These are phyloP conservation scores for Brachionus rotundiformis DNA, from an alignment of 1,140 invertebrate genomes.

Conservation along the genomic window DNA sequence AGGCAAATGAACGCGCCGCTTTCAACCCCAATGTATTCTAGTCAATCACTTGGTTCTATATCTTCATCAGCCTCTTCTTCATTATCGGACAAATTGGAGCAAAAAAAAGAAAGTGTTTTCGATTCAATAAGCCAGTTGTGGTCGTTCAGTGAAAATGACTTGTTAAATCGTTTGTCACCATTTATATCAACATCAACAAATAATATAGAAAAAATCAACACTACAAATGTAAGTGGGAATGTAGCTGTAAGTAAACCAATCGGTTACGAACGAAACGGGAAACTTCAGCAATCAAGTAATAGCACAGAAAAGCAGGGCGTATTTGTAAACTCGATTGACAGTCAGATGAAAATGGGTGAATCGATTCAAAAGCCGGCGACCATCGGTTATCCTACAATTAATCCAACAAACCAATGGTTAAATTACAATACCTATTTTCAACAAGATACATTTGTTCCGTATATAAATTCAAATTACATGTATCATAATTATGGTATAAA, in stretches of 20 bases:
- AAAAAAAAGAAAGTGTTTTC: background rate
- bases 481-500: constrained; percentile 3
- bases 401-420: constrained; percentile 10
- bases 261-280: constrained; percentile 36
- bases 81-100: background rate
- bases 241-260: constrained; percentile 23
- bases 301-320: background rate
- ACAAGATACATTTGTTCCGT: background rate
- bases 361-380: background rate
- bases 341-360: background rate
- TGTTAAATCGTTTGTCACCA: constrained; percentile 25
- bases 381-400: background rate
- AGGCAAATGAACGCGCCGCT: background rate
- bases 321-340: background rate
- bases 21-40: background rate
- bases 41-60: constrained; percentile 3
- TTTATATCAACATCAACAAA: background rate
- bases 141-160: background rate
- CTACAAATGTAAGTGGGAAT: background rate
- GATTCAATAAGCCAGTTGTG: constrained; percentile 11
- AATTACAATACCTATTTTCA: background rate
- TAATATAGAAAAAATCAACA: background rate
- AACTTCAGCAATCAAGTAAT: background rate
- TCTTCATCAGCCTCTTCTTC: constrained; percentile 1
- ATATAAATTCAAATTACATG: background rate